These are phyloP conservation scores for Pyrgus malvae DNA, from an alignment of 2,888 invertebrate genomes.

Conservation along the genomic window DNA sequence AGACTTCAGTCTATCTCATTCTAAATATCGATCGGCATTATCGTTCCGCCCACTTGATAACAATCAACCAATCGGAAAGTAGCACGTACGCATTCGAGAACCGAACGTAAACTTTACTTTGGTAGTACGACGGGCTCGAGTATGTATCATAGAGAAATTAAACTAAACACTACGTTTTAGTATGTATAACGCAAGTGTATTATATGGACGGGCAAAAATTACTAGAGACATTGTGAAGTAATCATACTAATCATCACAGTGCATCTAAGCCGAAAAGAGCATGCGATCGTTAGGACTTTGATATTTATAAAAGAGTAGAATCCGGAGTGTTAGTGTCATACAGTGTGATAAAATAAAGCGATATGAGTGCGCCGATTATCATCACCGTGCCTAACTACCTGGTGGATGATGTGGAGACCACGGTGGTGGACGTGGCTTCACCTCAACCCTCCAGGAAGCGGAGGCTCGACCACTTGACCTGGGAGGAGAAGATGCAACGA, in stretches of 20 bases:
- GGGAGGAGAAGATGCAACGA: slow-evolving; percentile 93
- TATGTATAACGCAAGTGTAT: slow-evolving; percentile 64
- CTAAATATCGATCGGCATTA: slow-evolving; percentile 33
- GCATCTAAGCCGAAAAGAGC: slow-evolving; percentile 39
- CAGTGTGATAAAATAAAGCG: slow-evolving; percentile 36
- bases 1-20: slow-evolving; percentile 41
- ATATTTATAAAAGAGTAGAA: slow-evolving; percentile 26
- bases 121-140: slow-evolving; percentile 54
- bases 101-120: slow-evolving; percentile 49
- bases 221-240: slow-evolving; percentile 44
- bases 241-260: slow-evolving; percentile 36
- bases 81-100: slow-evolving; percentile 68
- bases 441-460: slow-evolving; percentile 82
- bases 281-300: slow-evolving; percentile 52
- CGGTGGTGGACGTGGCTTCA: slow-evolving; percentile 55
- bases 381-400: slow-evolving; percentile 77
- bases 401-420: slow-evolving; percentile 60
- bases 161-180: too few relatives aligned
- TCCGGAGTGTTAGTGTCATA: slow-evolving; percentile 38
- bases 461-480: slow-evolving; percentile 90
- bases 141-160: too few relatives aligned
- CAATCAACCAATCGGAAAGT: slow-evolving; percentile 52
- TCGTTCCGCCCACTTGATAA: slow-evolving; percentile 45
- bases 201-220: slow-evolving; percentile 51
- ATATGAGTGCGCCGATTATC: slow-evolving; percentile 77